Base-by-base conservation (phyloP, 2,888 invertebrate species). In the Epistrophe eligans region DNA sequence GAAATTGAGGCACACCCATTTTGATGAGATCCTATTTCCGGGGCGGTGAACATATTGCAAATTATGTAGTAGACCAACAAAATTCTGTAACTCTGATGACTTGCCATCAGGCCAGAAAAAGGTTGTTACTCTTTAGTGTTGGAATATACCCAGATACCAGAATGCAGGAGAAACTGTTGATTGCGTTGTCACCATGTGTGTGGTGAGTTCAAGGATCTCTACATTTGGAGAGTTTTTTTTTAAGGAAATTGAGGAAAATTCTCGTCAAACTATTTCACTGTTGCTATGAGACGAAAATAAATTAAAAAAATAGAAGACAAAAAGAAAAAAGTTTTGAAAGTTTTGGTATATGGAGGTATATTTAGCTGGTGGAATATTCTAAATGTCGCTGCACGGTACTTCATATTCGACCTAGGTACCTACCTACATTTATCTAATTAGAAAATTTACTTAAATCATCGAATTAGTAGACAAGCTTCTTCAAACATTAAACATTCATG, bases 1-100 rank as follows among this genome's bases (percentile, higher is more conserved):
- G 88, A 88, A 88, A 88, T 88, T 88, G 88, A 84, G 88, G 88
- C 88, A 88, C 88, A 77, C 88, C 88, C 88, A 88, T 84, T 88
- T 88, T 88, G 88, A 88, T 84, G 88, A 77, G 88, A 88, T 84
- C 84, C 88, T 64, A 88, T 88, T 88, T 88, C 88, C 88, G 76
- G 87, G 88, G 83, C 83, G 83, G 87, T 83, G 76, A 79, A 72
- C 82, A 79, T 82, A 82, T 83, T 82, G 79, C 87, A 83, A 87
- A 83, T 83, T 83, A 87, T 71, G 28, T 74, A 76, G 74, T n/a
- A 45, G 57, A 43, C 52, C 60, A 52, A 32, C 52, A 24, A 38
- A n/a, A 28, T 6, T 17, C 9, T 50, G 60, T 55, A 55, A 35
- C 35, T 57, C 50, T 79, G 38, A 19, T 82, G 60, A n/a, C 60